A percentile compares a stretch with the other conserved stretches of the same genome.
phyloP scores from a whole-genome alignment of 2,888 invertebrate genomes.

The Salpingus planirostris region DNA sequence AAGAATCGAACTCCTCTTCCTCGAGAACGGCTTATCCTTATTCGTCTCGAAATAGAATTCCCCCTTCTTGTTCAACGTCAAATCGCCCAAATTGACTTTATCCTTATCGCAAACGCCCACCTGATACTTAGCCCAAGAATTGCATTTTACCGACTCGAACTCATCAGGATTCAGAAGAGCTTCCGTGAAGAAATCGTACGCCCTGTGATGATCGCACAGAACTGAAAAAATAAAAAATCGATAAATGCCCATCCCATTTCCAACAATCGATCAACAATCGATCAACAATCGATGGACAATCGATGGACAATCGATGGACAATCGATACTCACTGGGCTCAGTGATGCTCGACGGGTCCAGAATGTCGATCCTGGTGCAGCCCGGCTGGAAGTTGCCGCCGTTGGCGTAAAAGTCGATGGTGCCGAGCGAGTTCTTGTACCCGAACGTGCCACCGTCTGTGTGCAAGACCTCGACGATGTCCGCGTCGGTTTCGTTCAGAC shows the following conservation, averaged over 20 bases:
- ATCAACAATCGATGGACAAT: too few species aligned
- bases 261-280: too few species aligned
- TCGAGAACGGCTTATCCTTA: conserved; percentile 22
- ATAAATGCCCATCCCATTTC: not conserved
- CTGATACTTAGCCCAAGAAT: conserved; percentile 18
- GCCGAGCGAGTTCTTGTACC: conserved; percentile 22
- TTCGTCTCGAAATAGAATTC: conserved; percentile 28
- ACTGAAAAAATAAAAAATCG: conserved; percentile 19
- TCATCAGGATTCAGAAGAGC: conserved; percentile 24
- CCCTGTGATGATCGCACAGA: conserved; percentile 25
- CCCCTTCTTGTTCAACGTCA: conserved; percentile 20
- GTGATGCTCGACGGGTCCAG: conserved; percentile 11
- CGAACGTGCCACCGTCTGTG: conserved; percentile 28
- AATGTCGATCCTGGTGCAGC: conserved; percentile 26
- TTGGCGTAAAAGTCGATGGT: conserved; percentile 33
- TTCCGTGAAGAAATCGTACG: conserved; percentile 25
- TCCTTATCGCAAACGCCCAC: conserved; percentile 18
- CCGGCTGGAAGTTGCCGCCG: conserved; percentile 30
- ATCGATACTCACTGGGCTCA: conserved; percentile 27
- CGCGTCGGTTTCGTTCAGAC: conserved; percentile 26
- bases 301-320: too few species aligned
- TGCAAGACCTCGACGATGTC: conserved; percentile 31
- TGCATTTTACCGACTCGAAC: conserved; percentile 23
- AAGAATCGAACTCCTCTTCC: conserved; percentile 1
- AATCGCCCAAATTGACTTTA: conserved; percentile 23